Evolutionary conservation across 2,797 vertebrate genomes (phyloP).

Genomic region (Lycodopsis pacificus): DNA sequence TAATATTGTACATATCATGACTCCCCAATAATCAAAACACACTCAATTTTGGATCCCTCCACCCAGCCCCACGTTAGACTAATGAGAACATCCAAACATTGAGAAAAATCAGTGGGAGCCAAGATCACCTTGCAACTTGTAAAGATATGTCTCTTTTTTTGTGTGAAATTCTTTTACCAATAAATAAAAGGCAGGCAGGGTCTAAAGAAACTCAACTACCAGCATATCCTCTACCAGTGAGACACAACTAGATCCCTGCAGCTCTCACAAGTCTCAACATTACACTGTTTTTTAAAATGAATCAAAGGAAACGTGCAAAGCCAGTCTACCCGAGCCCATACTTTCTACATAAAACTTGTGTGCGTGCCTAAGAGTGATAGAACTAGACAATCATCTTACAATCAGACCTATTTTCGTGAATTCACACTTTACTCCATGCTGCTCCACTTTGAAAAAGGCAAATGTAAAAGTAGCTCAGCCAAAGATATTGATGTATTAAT

Average conservation of each 20-base stretch:
- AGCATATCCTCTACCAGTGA: not conserved
- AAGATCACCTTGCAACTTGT: not conserved
- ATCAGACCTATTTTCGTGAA: constrained; percentile 21
- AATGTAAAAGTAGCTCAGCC: constrained; percentile 16
- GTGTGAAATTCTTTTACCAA: not conserved
- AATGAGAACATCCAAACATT: not conserved
- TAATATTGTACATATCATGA: not conserved
- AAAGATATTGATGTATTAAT: constrained; percentile 12
- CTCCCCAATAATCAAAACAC: not conserved
- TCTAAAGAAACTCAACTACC: not conserved
- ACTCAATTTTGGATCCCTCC: not conserved
- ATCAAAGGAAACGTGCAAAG: not conserved
- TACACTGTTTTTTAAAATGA: too few relatives aligned
- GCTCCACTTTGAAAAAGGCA: constrained; percentile 18
- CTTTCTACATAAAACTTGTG: not conserved
- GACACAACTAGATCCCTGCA: not conserved
- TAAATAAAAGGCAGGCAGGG: not conserved
- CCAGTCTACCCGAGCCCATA: not conserved
- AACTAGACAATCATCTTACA: constrained; percentile 1
- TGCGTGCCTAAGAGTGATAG: not conserved
- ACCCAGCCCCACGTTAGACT: not conserved
- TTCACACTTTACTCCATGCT: not conserved
- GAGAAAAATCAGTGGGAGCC: accelerated
- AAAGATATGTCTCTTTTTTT: too few relatives aligned
- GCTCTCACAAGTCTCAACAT: not conserved